These are phyloP conservation scores for Gallinago jamesoni DNA, from an alignment of 2,113 vertebrate species.

Conservation along the genomic window DNA sequence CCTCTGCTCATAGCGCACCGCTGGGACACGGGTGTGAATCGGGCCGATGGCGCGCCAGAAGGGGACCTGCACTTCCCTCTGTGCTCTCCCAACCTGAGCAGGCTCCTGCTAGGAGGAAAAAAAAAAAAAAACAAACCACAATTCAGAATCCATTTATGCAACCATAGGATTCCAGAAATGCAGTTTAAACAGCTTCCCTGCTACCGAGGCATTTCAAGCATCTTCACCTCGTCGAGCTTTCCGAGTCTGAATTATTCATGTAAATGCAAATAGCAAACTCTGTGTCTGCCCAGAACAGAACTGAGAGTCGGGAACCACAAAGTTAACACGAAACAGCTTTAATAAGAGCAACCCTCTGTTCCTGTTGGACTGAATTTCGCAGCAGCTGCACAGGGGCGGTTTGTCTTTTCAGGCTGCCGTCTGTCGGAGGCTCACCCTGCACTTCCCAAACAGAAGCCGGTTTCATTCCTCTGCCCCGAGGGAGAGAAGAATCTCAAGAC, in stretches of 20 bases:
- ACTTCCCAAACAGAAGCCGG: background rate
- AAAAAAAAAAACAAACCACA: background rate
- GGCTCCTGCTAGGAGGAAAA: background rate
- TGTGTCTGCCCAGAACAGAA: background rate
- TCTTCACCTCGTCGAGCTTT: accelerated
- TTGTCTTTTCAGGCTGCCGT: accelerated
- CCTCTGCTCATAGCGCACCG: constrained; percentile 4
- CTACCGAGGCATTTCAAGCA: background rate
- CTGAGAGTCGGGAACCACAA: background rate
- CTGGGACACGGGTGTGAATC: background rate
- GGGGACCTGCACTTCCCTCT: background rate
- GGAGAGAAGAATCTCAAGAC: background rate
- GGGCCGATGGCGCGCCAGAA: background rate
- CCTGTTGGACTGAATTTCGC: background rate
- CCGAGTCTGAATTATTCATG: background rate
- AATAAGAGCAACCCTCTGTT: background rate
- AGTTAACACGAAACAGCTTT: background rate
- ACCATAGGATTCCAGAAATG: accelerated
- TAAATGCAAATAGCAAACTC: background rate
- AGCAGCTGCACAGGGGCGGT: background rate
- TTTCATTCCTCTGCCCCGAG: background rate
- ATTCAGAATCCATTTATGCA: background rate
- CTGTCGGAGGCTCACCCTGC: accelerated
- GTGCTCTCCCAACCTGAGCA: background rate
- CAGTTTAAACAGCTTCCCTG: background rate